Base-by-base conservation (phyloP, 1,140 invertebrate genomes). In the Apolygus lucorum region DNA sequence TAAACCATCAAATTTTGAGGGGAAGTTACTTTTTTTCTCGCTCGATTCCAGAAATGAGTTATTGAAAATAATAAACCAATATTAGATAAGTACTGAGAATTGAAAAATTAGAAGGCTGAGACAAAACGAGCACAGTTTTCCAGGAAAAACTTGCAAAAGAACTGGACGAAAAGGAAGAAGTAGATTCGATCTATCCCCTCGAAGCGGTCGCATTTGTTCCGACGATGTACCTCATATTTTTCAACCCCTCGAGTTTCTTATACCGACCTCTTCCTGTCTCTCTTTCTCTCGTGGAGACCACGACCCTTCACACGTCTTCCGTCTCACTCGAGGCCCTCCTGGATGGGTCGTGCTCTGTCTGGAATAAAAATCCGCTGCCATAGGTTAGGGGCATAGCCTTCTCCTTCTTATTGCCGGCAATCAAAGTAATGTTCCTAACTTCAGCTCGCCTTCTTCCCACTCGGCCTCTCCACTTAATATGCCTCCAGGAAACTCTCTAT, bases 171-270 rank as follows among this genome's bases (percentile, higher is more conserved):
- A 49, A 49, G n/a, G n/a, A 49, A 49, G n/a, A 49, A 49, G n/a
- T n/a, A n/a, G n/a, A n/a, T n/a, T n/a, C 34, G 34, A 17, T 8
- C 34, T 42, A 17, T 42, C 34, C 34, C 4, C 34, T 42, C 34
- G 17, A 17, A 42, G 34, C 34, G 34, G 17, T 8, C 34, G 17
- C 34, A 42, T 42, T 42, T 42, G 34, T 42, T 27, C 27, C 62
- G 62, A 62, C 54, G 54, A 21, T 21, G 54, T 21, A 63, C 21
- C 62, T 25, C 62, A 21, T 62, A 62, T 25, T 62, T 62, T 62
- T 8, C 34, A 42, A 42, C 34, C 4, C n/a, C n/a, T 4, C 4
- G 34, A 17, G 34, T 42, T 42, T 42, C 34, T 42, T 42, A 42
- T 4, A 42, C 17, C 34, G 17, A 42, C 34, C 34, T 42, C 34